These are phyloP conservation scores for Cydia splendana DNA, from an alignment of 1,140 invertebrate species.

Conservation along the genomic window DNA sequence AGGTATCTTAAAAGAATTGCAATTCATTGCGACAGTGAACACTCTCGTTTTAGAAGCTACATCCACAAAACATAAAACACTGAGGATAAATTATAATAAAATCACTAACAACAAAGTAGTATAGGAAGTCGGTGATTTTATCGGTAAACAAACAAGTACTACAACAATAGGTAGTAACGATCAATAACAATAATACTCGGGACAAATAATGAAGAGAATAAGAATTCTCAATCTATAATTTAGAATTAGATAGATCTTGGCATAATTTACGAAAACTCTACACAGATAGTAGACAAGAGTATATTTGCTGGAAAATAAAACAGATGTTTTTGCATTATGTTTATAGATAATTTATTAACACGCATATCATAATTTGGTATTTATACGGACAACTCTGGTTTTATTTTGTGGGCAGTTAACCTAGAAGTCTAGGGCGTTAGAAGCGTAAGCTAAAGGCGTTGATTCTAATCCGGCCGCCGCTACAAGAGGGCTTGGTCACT, in stretches of 20 bases:
- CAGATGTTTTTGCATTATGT: too few species aligned
- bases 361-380: too few species aligned
- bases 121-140: not conserved
- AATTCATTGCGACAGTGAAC: not conserved
- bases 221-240: not conserved
- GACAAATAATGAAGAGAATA: not conserved
- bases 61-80: not conserved
- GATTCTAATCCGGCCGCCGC: too few species aligned
- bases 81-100: not conserved
- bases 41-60: not conserved
- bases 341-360: too few species aligned
- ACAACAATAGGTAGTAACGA: constrained; percentile 2
- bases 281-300: too few species aligned
- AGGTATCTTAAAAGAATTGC: not conserved
- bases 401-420: too few species aligned
- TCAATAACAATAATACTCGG: not conserved
- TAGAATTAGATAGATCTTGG: too few species aligned
- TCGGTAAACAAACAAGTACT: not conserved
- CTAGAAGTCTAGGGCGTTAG: too few species aligned
- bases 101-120: not conserved
- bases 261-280: not conserved
- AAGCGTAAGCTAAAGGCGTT: too few species aligned
- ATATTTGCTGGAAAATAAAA: too few species aligned
- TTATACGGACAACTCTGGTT: too few species aligned
- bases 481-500: too few species aligned